Evolutionary conservation across 2,888 invertebrate genomes (phyloP), one percentile per base, ranked within the genome.

Genomic region (Melinaea menophilus): DNA sequence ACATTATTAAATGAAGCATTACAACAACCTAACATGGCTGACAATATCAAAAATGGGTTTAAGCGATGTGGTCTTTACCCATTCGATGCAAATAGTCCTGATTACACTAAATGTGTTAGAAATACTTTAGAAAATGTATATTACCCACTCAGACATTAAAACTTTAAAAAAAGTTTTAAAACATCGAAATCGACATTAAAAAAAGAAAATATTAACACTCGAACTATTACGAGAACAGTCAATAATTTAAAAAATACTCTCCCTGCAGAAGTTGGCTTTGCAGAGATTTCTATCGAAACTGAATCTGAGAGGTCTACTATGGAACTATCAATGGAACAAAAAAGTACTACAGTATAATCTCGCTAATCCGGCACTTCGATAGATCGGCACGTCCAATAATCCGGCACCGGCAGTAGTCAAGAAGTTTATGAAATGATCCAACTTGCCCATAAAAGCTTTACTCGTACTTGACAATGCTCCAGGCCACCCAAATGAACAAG

Each of bases 391-490:
- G 22, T 22, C 22, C 22, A 22, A 22, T 22, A 22, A 22, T 22
- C 22, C 22, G 22, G 22, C 22, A 22, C 22, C 22, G 22, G 22
- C 64, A 66, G 66, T 68, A 67, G 72, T 75, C 5, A 72, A 65
- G 60, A 69, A 71, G 56, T 73, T 71, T 68, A 70, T 76, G 72
- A 72, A 69, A 70, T 69, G 64, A 69, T 72, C 65, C 12, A 74
- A 74, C 66, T 70, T 72, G 64, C 71, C 71, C 51, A 60, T 62
- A 69, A 73, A 75, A 73, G 73, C 72, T 65, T 63, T 70, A 66
- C 70, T 76, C 64, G 65, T 76, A 64, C 68, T 75, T 69, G 75
- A 73, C 69, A 72, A 73, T 70, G 70, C 70, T 68, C 73, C 72
- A 66, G 73, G 72, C 65, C 71, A 74, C 61, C 70, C 74, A 71